Conservation (phyloP, 2,888 invertebrate species). For the Ophion ellenae region DNA sequence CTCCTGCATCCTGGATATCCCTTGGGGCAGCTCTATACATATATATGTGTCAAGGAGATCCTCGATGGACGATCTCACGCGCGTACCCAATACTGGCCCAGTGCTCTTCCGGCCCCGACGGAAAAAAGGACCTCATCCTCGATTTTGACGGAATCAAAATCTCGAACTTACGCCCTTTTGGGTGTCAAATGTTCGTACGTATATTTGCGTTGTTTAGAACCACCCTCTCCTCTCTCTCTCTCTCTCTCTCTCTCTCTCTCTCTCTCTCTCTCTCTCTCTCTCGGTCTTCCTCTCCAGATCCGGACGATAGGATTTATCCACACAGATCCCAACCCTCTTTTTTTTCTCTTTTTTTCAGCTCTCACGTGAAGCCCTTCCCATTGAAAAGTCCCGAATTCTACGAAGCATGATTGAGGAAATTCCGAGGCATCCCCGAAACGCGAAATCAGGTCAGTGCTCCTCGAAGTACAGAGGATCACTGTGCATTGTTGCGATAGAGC, state of each 20-base stretch:
- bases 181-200: neutral
- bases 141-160: neutral
- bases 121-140: neutral
- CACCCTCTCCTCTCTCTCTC: conserved; percentile 27
- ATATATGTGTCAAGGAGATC: conserved; percentile 11
- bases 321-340: conserved; percentile 51
- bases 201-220: conserved; percentile 4
- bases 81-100: conserved; percentile 38
- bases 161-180: conserved; percentile 4
- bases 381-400: conserved; percentile 47
- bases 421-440: conserved; percentile 15
- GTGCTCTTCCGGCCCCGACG: neutral
- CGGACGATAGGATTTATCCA: conserved; percentile 66
- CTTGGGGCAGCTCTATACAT: conserved; percentile 21
- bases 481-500: neutral
- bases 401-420: conserved; percentile 52
- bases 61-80: conserved; percentile 55
- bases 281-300: conserved; percentile 62
- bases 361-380: conserved; percentile 61
- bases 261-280: conserved; percentile 29
- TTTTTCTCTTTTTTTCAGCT: conserved; percentile 39
- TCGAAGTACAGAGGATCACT: conserved; percentile 16
- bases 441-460: conserved; percentile 60
- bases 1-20: conserved; percentile 66
- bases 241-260: conserved; percentile 24